Base-by-base conservation (phyloP, 2,888 invertebrate genomes). In the Scaptomyza tumidula region DNA sequence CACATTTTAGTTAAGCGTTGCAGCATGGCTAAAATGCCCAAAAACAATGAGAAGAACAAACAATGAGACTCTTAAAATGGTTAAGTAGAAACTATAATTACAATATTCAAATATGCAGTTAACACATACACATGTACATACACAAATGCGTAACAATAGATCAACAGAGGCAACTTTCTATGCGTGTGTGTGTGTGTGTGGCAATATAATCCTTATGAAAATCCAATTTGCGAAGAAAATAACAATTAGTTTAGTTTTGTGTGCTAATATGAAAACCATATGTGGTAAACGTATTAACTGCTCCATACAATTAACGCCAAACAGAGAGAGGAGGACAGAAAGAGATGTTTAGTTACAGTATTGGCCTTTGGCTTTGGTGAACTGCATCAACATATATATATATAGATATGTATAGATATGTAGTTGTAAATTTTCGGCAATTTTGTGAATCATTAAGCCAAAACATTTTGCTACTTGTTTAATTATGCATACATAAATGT, bases 381-480 rank as follows among this genome's bases (percentile, higher is more conserved):
- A 73, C 7, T 41, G 39, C 39, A 41, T 6, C 31, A 31, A 31
- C 31, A 27, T 63, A 19, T 19, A 19, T 19, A 19, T 19, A 19
- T 19, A 19, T 19, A 58, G 63, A 69, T 54, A 61, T 66, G 57
- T 59, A n/a, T n/a, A n/a, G 1, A 19, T 13, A 13, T n/a, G 9
- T 37, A 69, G 37, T 54, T 65, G 64, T 89, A 84, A 75, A 84
- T 89, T 84, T 84, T 65, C 66, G 55, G 67, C 82, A 78, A 78
- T 89, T 84, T 84, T 84, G 83, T 73, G 88, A 84, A 84, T 89
- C 83, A 84, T 84, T 89, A 88, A 81, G 82, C 89, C 69, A 84
- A 87, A 84, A 79, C 80, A 87, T 84, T 84, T 75, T 78, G 88
- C 88, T 64, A 87, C 83, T 78, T 84, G 83, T 84, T 89, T 81